Conservation (phyloP, 2,797 vertebrate species). For the Champsocephalus gunnari region DNA sequence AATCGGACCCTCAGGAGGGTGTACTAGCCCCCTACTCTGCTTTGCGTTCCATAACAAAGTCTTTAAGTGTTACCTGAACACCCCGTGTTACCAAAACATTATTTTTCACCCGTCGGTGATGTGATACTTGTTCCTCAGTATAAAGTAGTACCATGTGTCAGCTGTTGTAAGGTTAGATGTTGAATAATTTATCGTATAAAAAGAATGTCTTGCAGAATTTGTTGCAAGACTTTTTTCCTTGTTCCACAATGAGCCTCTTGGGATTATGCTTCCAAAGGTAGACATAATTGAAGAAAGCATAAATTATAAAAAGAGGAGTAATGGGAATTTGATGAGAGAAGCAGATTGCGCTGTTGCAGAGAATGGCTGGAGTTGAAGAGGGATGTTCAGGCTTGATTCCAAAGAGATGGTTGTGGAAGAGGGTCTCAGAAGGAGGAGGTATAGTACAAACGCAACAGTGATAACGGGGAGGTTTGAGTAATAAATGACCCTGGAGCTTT, state of each 20-base stretch:
- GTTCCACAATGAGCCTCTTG: constrained; percentile 31
- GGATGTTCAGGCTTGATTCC: constrained; percentile 40
- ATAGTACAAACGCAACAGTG: constrained; percentile 44
- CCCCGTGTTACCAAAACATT: too few relatives aligned
- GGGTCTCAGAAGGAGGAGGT: neutral
- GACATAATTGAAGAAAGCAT: constrained; percentile 40
- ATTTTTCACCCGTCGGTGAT: too few relatives aligned
- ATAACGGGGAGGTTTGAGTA: constrained; percentile 57
- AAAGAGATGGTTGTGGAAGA: constrained; percentile 10
- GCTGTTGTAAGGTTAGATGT: neutral
- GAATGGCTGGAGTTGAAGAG: constrained; percentile 18
- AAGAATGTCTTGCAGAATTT: constrained; percentile 12
- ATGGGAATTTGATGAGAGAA: constrained; percentile 74
- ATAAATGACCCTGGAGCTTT: constrained; percentile 62
- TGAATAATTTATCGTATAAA: constrained; percentile 8
- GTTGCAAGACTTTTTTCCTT: constrained; percentile 20
- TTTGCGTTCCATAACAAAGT: too few relatives aligned
- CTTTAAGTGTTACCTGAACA: too few relatives aligned
- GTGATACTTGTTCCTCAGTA: too few relatives aligned
- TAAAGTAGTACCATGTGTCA: neutral
- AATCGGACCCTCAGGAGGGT: too few relatives aligned
- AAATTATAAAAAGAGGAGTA: constrained; percentile 42
- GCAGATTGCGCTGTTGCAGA: constrained; percentile 59
- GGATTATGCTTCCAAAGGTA: constrained; percentile 35
- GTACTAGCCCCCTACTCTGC: too few relatives aligned